Conservation (phyloP, 2,113 vertebrate genomes). For the Hemibates koningsi region DNA sequence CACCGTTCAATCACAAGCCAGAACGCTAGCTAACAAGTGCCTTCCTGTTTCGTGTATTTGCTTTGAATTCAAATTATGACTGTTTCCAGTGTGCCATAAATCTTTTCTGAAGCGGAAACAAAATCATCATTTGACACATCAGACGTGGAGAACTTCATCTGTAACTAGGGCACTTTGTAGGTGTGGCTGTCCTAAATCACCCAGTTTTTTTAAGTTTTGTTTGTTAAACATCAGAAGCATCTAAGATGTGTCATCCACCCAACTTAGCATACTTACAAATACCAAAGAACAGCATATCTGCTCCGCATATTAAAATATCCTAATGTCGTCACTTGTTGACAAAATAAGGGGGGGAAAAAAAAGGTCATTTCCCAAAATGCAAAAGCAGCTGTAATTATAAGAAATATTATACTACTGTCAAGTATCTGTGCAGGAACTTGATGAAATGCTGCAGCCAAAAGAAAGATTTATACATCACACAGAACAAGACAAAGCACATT, state of each 20-base stretch:
- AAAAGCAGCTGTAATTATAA: background rate
- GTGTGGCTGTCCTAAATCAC: background rate
- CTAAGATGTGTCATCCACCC: background rate
- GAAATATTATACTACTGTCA: background rate
- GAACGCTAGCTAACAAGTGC: constrained; percentile 9
- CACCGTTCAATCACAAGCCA: constrained; percentile 25
- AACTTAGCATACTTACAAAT: background rate
- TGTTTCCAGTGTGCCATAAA: background rate
- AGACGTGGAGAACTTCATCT: background rate
- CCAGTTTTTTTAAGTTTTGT: background rate
- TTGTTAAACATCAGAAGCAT: background rate
- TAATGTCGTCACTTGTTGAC: rapidly evolving
- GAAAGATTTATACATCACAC: background rate
- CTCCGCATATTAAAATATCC: background rate
- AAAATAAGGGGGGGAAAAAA: rapidly evolving
- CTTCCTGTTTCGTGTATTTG: constrained; percentile 20
- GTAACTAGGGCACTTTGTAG: background rate
- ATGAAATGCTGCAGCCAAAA: background rate
- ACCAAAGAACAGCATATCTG: background rate
- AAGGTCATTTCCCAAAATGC: background rate
- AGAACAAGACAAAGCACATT: background rate
- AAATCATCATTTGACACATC: background rate
- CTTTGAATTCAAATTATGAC: background rate
- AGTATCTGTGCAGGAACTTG: background rate
- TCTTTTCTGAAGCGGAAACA: background rate